Base-by-base conservation (phyloP, 2,888 invertebrate species). In the Cosmia trapezina region DNA sequence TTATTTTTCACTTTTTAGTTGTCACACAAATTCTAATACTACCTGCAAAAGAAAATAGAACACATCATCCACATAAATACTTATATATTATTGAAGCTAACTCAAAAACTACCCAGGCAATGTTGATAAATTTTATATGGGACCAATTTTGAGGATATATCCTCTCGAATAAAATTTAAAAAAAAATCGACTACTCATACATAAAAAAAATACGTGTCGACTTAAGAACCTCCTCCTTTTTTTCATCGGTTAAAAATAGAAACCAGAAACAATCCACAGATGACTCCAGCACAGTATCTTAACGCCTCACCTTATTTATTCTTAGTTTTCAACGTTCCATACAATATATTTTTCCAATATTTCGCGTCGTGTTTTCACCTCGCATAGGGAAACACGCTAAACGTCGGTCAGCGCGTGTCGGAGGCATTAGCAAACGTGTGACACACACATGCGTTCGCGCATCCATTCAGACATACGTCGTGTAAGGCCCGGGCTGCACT, bases 391-490 rank as follows among this genome's bases (percentile, higher is more conserved):
- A 85, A 85, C 81, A 78, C 83, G 80, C 82, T 85, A 83, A 86
- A 82, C 81, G 78, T 71, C 81, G 88, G 89, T 83, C 89, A 83
- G 84, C 86, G 90, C 91, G 91, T 93, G 92, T 85, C 83, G 77
- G 80, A 84, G 82, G 86, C 80, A 88, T 89, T 89, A 89, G 87
- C 88, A 75, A 63, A 69, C 88, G 72, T 57, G 68, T 74, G 80
- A 81, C 79, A 71, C 86, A 84, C 84, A 86, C 84, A 82, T 71
- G 81, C 73, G 78, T 69, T 8, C n/a, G 62, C 75, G 75, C 76
- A 80, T 71, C 79, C 85, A 85, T 85, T 86, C 76, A 85, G 56
- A 53, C 64, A 63, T 51, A 64, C 63, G 63, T 77, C 74, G 72
- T 70, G 80, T 85, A 72, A 80, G 71, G 77, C 56, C 59, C 54